Evolutionary conservation across 1,140 invertebrate genomes (phyloP).

Genomic region (Micrasema longulum): DNA sequence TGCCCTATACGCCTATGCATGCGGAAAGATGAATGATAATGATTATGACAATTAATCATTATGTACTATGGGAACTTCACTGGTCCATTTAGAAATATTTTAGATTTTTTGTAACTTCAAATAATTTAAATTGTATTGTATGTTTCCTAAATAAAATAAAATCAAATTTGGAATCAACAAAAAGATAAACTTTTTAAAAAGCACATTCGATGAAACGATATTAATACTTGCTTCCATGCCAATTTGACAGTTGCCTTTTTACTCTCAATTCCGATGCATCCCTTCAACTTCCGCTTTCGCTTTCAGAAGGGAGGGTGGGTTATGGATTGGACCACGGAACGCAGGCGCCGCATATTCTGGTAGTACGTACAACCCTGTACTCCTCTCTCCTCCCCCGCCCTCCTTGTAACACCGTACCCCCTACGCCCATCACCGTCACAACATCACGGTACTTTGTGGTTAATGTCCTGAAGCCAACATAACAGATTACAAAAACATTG

Average conservation of each 20-base stretch:
- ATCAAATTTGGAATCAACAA: background rate
- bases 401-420: background rate
- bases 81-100: background rate
- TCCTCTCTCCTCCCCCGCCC: background rate
- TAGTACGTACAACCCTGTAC: background rate
- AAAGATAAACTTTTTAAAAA: background rate
- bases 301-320: constrained; percentile 1
- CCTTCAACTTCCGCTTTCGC: background rate
- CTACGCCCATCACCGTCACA: background rate
- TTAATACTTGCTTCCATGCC: background rate
- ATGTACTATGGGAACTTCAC: background rate
- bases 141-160: background rate
- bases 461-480: constrained; percentile 24
- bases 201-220: background rate
- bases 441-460: constrained; percentile 7
- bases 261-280: constrained; percentile 3
- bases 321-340: constrained; percentile 26
- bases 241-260: constrained; percentile 12
- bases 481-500: constrained; percentile 9
- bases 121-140: too few relatives aligned
- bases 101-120: background rate
- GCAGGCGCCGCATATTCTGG: constrained; percentile 17
- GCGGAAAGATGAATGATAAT: too few relatives aligned
- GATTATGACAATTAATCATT: too few relatives aligned
- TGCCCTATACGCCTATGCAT: too few relatives aligned